A percentile compares a stretch with the other conserved stretches of the same genome.
phyloP scores from a whole-genome alignment of 2,888 invertebrate species.

The Watsonalla cultraria region DNA sequence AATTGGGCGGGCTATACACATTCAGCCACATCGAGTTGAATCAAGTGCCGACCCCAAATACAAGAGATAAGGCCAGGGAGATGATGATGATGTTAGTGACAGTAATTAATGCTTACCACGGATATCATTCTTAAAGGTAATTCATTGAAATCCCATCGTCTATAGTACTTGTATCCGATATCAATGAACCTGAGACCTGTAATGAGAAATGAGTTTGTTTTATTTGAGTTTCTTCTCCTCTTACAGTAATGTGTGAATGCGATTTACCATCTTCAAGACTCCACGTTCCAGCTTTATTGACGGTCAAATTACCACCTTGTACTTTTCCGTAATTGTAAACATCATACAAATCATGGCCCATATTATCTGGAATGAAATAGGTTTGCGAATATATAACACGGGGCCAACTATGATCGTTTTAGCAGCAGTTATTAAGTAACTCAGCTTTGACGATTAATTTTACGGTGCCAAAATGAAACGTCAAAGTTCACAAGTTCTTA shows the following conservation, averaged over 20 bases:
- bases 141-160: constrained; percentile 47
- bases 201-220: background rate
- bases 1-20: no score
- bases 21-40: no score
- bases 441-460: no score
- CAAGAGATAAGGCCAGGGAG: no score
- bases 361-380: constrained; percentile 14
- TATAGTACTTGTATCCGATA: constrained; percentile 43
- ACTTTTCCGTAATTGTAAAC: constrained; percentile 50
- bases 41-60: no score
- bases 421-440: no score
- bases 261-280: constrained; percentile 14
- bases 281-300: constrained; percentile 34
- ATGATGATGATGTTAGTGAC: background rate
- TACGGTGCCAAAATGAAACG: no score
- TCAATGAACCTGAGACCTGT: constrained; percentile 23
- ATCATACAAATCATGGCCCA: constrained; percentile 32
- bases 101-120: constrained; percentile 39
- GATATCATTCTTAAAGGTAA: constrained; percentile 36
- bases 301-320: constrained; percentile 40
- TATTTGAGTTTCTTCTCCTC: no score
- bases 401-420: no score
- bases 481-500: no score
- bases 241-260: background rate
- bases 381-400: background rate